These are phyloP conservation scores for Kryptolebias marmoratus DNA, from an alignment of 2,113 vertebrate species.

Conservation along the genomic window DNA sequence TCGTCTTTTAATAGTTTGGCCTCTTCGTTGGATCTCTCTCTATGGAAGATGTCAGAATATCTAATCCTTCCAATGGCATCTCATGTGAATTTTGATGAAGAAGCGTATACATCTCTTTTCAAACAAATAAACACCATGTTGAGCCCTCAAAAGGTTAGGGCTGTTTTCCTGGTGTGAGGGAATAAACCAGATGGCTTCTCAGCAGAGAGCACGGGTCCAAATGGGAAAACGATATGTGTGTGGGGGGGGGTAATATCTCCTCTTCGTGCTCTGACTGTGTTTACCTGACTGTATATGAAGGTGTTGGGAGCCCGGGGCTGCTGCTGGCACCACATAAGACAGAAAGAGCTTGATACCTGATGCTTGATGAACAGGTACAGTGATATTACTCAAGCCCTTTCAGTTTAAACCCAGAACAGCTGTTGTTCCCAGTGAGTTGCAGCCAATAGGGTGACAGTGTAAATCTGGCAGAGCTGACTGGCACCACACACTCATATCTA, in stretches of 20 bases:
- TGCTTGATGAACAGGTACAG: conserved; percentile 25
- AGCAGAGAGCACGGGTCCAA: conserved; percentile 38
- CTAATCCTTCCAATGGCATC: background rate
- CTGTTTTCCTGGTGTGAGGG: conserved; percentile 47
- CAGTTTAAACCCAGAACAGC: conserved; percentile 38
- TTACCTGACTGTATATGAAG: conserved; percentile 26
- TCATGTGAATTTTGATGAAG: background rate
- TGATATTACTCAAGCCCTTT: conserved; percentile 11
- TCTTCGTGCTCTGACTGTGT: conserved; percentile 21
- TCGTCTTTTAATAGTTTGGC: conserved; percentile 27
- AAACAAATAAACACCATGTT: background rate
- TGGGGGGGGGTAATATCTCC: conserved; percentile 26
- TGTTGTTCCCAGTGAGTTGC: conserved; percentile 36
- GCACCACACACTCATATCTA: conserved; percentile 44
- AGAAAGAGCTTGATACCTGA: background rate
- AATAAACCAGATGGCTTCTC: conserved; percentile 71
- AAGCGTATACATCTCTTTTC: too few species aligned
- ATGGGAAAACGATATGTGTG: conserved; percentile 38
- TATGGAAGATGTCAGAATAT: conserved; percentile 19
- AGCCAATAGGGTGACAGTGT: conserved; percentile 37
- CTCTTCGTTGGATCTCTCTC: conserved; percentile 11
- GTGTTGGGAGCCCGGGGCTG: background rate
- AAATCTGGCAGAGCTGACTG: conserved; percentile 49
- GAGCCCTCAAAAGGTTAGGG: conserved; percentile 26
- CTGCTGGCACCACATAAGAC: conserved; percentile 17